phyloP scores from a whole-genome alignment of 2,888 invertebrate genomes.

The Dryobota labecula region DNA sequence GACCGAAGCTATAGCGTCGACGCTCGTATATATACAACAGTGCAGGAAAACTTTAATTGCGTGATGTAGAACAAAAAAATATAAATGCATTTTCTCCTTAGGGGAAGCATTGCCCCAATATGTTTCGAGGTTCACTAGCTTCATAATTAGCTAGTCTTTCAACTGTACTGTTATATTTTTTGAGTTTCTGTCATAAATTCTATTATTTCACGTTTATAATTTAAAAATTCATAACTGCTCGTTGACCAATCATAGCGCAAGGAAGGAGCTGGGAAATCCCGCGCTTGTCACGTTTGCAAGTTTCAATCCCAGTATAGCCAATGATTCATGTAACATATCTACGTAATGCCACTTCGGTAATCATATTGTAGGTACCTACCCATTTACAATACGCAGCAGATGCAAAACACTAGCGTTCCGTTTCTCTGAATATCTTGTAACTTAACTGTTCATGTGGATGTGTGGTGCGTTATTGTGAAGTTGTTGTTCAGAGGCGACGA shows the following conservation, averaged over 20 bases:
- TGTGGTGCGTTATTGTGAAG: not conserved
- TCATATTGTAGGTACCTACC: not conserved
- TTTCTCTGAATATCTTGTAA: not conserved
- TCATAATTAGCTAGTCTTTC: not conserved
- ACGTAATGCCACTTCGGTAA: too few species aligned
- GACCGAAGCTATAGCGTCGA: not conserved
- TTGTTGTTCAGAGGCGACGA: constrained; percentile 75
- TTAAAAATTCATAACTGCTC: not conserved
- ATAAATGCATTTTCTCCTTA: not conserved
- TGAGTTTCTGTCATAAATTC: not conserved
- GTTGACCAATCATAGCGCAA: constrained; percentile 10
- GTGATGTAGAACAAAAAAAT: not conserved
- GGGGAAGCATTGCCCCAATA: not conserved
- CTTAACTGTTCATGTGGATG: too few species aligned
- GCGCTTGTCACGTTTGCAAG: not conserved
- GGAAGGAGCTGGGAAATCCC: constrained; percentile 57
- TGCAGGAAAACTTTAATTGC: not conserved
- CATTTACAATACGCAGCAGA: not conserved
- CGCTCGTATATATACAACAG: not conserved
- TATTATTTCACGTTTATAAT: not conserved
- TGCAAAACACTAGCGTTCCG: not conserved
- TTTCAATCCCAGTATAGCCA: not conserved
- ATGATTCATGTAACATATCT: constrained; percentile 4
- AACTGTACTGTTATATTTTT: not conserved
- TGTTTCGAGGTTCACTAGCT: too few species aligned